Base-by-base conservation (phyloP, 2,888 invertebrate genomes). In the Sylvicola fuscatus region DNA sequence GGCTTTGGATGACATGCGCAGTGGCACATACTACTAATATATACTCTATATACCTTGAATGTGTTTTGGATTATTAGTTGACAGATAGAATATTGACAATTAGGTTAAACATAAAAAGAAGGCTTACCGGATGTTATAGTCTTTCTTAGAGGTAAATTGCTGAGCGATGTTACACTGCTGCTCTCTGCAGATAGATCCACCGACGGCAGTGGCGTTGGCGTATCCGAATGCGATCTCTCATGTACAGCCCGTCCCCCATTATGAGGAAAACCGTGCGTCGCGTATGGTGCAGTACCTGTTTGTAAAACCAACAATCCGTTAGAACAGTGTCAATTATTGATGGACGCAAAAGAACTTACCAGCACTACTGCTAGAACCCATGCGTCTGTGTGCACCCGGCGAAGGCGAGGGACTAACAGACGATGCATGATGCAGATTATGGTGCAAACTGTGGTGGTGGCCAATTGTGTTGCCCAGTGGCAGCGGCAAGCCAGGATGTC, bases 101-200 rank as follows among this genome's bases (percentile, higher is more conserved):
- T n/a, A n/a, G n/a, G n/a, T n/a, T n/a, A n/a, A n/a, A 8, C 21
- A 21, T 21, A 21, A 21, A 21, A 21, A 6, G 31, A 33, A n/a
- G 35, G 38, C 33, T 39, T 13, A 39, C 46, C 55, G 51, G 52
- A 75, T 49, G 73, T 73, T 40, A 72, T 73, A 41, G 71, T 58
- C 64, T 90, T 89, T 45, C 87, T 66, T 46, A 86, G 62, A 41
- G 87, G 84, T 59, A 89, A 67, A 65, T 86, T 87, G 52, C 84
- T 83, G 48, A 90, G 71, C 40, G 87, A 87, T 37, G 90, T 86
- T 42, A 92, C 90, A 56, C 89, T 90, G 58, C 90, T 90, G 60
- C 90, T 90, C 61, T 93, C 92, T 26, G 86, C 83, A 37, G 86
- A 89, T 39, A 93, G 66, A 58, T 89, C 86, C 36, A 92, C 87